These are phyloP conservation scores for Monopis laevigella DNA, from an alignment of 2,888 invertebrate genomes.

Conservation along the genomic window DNA sequence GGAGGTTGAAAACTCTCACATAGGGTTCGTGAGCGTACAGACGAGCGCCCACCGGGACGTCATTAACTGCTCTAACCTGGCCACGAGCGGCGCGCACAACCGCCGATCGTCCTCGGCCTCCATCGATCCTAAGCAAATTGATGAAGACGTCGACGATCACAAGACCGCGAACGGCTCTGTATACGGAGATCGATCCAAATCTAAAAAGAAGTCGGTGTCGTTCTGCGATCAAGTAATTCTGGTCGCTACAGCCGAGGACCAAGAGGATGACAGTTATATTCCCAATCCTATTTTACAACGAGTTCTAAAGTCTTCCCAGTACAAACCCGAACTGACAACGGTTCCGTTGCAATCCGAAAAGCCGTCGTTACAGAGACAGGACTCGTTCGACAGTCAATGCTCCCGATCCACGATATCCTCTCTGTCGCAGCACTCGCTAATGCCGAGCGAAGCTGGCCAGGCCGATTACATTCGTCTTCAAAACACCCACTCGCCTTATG, in stretches of 20 bases:
- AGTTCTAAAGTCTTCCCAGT: conserved; percentile 83
- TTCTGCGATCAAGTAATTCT: conserved; percentile 95
- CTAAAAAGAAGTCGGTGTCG: conserved; percentile 92
- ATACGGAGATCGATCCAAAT: conserved; percentile 65
- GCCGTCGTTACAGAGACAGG: conserved; percentile 53
- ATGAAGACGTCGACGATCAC: conserved; percentile 44
- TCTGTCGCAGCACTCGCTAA: conserved; percentile 48
- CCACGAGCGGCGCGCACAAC: conserved; percentile 40
- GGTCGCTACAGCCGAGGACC: conserved; percentile 92
- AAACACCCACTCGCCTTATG: conserved; percentile 45
- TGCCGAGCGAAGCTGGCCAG: conserved; percentile 37
- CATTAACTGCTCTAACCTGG: conserved; percentile 49
- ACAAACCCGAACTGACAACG: conserved; percentile 72
- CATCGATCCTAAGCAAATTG: conserved; percentile 51
- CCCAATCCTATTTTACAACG: conserved; percentile 91
- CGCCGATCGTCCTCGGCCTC: conserved; percentile 51
- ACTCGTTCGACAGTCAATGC: conserved; percentile 61
- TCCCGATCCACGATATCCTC: conserved; percentile 61
- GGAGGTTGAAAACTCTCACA: conserved; percentile 45
- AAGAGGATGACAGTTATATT: conserved; percentile 89
- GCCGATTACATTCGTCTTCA: conserved; percentile 49
- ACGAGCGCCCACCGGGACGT: conserved; percentile 52
- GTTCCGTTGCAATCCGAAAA: conserved; percentile 58
- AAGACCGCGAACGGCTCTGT: conserved; percentile 36
- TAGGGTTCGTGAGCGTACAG: conserved; percentile 44